A percentile compares a stretch with the other conserved stretches of the same genome.
Evolutionary conservation across 2,113 vertebrate genomes (phyloP).

Genomic region (Campylorhamphus procurvoides): DNA sequence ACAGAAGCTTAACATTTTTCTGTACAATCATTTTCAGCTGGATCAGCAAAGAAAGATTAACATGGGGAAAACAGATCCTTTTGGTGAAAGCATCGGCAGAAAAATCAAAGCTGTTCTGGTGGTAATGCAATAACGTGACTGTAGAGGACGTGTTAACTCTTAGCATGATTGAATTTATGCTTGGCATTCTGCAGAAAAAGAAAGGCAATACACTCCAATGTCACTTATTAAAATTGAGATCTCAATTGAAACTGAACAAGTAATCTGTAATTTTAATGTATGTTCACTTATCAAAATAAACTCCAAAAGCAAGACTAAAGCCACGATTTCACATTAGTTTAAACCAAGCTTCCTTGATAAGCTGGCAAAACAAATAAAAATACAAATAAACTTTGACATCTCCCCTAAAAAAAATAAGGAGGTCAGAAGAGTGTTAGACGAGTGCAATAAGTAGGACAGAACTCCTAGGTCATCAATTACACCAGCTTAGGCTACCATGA

Average conservation of each 20-base stretch:
- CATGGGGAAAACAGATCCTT: not conserved
- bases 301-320: not conserved
- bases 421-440: not conserved
- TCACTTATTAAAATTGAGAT: not conserved
- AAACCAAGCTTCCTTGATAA: not conserved
- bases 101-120: slow-evolving; percentile 9
- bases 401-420: not conserved
- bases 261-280: not conserved
- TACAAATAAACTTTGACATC: not conserved
- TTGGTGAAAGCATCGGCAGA: not conserved
- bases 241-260: not conserved
- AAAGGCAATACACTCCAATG: not conserved
- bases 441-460: not conserved
- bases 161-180: not conserved
- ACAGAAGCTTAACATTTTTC: not conserved
- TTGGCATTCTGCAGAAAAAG: not conserved
- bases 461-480: not conserved
- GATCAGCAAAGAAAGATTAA: not conserved
- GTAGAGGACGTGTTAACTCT: not conserved
- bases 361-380: not conserved
- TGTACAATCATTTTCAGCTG: not conserved
- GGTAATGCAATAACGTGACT: not conserved
- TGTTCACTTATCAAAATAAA: not conserved
- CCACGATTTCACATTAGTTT: not conserved
- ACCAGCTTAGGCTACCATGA: not conserved